phyloP scores from a whole-genome alignment of 2,797 vertebrate species.

The Bradypus variegatus region DNA sequence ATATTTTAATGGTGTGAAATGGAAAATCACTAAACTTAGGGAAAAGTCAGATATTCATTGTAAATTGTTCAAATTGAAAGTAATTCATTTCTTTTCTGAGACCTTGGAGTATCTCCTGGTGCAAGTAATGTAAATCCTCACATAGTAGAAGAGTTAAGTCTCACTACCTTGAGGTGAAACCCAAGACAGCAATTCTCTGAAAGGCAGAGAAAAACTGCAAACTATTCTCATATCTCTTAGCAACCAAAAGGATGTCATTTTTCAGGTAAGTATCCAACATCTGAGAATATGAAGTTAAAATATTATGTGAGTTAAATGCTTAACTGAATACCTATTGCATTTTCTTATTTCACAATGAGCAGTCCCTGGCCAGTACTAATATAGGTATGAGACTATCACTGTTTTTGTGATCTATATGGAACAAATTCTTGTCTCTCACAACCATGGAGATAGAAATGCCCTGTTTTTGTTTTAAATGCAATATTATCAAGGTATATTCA shows the following conservation, averaged over 20 bases:
- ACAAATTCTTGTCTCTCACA: conserved; percentile 15
- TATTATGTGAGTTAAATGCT: conserved; percentile 14
- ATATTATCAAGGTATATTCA: too few species aligned
- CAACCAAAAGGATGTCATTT: conserved; percentile 48
- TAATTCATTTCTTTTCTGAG: conserved; percentile 35
- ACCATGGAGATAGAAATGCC: neutral
- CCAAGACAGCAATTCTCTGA: conserved; percentile 21
- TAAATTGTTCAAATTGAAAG: conserved; percentile 30
- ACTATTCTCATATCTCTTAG: conserved; percentile 42
- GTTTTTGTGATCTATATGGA: conserved; percentile 1
- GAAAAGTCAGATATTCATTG: conserved; percentile 30
- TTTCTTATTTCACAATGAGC: conserved; percentile 15
- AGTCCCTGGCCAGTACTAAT: conserved; percentile 8
- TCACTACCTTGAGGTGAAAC: conserved; percentile 29
- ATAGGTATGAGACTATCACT: neutral
- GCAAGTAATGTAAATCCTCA: neutral
- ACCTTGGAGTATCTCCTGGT: conserved; percentile 16
- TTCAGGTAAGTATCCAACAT: conserved; percentile 28
- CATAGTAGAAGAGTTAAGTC: conserved; percentile 19
- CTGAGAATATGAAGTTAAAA: conserved; percentile 20
- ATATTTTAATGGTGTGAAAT: conserved; percentile 34
- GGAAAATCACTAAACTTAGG: conserved; percentile 20
- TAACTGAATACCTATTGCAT: conserved; percentile 24
- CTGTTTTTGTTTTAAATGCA: neutral
- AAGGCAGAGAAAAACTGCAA: conserved; percentile 41